phyloP scores from a whole-genome alignment of 2,797 vertebrate species.

The Pagetopsis macropterus region DNA sequence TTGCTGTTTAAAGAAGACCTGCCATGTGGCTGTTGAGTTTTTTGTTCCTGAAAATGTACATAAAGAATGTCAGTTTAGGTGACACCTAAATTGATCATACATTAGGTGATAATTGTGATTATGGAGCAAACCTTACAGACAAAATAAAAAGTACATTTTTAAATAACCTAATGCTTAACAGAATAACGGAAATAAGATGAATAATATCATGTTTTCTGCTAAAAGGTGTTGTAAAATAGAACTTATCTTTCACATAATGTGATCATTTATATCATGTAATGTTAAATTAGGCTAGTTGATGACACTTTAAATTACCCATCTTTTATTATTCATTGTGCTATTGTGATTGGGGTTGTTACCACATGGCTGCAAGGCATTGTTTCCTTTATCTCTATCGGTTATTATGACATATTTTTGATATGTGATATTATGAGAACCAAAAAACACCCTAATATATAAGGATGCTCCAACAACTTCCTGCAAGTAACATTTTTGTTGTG shows the following conservation, averaged over 20 bases:
- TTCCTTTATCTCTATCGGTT: background rate
- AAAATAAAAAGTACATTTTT: background rate
- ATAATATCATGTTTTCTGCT: background rate
- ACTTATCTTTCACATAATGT: background rate
- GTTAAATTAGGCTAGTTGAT: too few relatives aligned
- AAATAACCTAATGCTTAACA: too few relatives aligned
- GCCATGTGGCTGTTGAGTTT: slow-evolving; percentile 23
- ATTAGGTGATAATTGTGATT: too few relatives aligned
- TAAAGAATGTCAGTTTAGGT: background rate
- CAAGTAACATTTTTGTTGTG: background rate
- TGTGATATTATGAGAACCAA: background rate
- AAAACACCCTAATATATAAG: too few relatives aligned
- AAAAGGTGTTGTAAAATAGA: background rate
- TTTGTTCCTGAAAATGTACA: background rate
- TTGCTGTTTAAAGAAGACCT: background rate
- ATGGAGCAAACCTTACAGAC: too few relatives aligned
- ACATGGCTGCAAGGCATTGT: background rate
- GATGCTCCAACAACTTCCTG: background rate
- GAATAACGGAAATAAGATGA: too few relatives aligned
- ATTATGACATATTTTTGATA: background rate
- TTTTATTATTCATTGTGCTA: too few relatives aligned
- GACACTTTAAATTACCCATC: too few relatives aligned
- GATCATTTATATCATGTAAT: too few relatives aligned
- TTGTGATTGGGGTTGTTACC: background rate
- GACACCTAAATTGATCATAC: too few relatives aligned